Conservation (phyloP, 2,888 invertebrate genomes). For the Xestia ashworthii region DNA sequence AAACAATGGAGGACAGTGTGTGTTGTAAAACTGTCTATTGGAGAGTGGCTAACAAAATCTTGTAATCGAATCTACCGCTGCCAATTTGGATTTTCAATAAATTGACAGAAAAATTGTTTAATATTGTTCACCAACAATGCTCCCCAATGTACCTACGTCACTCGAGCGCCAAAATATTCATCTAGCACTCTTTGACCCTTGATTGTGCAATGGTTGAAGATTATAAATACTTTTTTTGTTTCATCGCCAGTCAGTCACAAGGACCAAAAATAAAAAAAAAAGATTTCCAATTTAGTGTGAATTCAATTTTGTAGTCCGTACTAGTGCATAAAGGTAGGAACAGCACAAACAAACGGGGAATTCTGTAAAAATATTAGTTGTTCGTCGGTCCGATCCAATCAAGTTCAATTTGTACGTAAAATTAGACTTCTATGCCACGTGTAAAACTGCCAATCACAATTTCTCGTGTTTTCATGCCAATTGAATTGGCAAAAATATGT, state of each 20-base stretch:
- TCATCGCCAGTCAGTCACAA: not conserved
- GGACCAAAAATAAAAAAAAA: slow-evolving; percentile 5
- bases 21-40: not conserved
- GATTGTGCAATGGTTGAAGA: no score
- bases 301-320: slow-evolving; percentile 19
- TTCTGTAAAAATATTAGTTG: slow-evolving; percentile 41
- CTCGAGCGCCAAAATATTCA: no score
- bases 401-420: slow-evolving; percentile 47
- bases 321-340: not conserved
- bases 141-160: no score
- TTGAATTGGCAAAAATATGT: not conserved
- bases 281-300: slow-evolving; percentile 34
- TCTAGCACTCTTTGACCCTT: no score
- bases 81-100: no score
- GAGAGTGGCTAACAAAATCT: no score
- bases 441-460: slow-evolving; percentile 35
- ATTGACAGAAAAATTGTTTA: no score
- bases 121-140: no score
- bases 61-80: no score
- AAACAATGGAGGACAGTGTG: not conserved
- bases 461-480: slow-evolving; percentile 2
- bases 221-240: not conserved
- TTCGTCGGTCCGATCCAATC: slow-evolving; percentile 39
- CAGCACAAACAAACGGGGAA: slow-evolving; percentile 25
- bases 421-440: slow-evolving; percentile 25